Evolutionary conservation across 2,797 vertebrate genomes (phyloP), one percentile per base, ranked within the genome.

Genomic region (Otus scops): DNA sequence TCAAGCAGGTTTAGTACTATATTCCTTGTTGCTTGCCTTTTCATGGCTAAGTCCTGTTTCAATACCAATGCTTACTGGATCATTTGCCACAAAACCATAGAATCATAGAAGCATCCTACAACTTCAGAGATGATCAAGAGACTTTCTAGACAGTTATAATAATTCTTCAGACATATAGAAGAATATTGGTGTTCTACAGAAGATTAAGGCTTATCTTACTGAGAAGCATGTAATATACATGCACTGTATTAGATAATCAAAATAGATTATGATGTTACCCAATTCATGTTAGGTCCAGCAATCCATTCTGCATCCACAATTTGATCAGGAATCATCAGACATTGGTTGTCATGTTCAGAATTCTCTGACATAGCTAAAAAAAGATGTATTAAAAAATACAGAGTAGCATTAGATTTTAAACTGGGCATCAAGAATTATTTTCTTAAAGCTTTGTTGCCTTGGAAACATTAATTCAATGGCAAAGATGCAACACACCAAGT

Each of bases 231-330:
- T 43, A 23, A 54, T 4, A 6, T 7, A 32, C 27, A 60, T 14
- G 11, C 32, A 73, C 5, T 47, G 18, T 24, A 48, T 45, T 32
- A 89, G 30, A 76, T 30, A 76, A 18, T 5, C 5, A 3, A 90
- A 91, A 60, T 1, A 48, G 24, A 34, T 94, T 84, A 93, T 92
- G 24, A 47, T 3, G 4, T 97, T 97, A 98, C 98, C 97, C 97
- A 96, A 28, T 81, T 96, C 71, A 98, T 75, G 67, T 88, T 95
- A 43, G 96, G 92, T 79, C 96, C 97, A 85, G 95, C 84, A 85
- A 91, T 96, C 97, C 98, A 98, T 57, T 98, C 98, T 34, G 9
- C 39, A 18, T 97, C 98, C 14, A 73, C 71, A 64, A 86, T 17
- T 45, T 94, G 75, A 27, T 98, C 96, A 74, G 97, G 61, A 56